phyloP scores from a whole-genome alignment of 2,797 vertebrate species.

The Alfaro cultratus region DNA sequence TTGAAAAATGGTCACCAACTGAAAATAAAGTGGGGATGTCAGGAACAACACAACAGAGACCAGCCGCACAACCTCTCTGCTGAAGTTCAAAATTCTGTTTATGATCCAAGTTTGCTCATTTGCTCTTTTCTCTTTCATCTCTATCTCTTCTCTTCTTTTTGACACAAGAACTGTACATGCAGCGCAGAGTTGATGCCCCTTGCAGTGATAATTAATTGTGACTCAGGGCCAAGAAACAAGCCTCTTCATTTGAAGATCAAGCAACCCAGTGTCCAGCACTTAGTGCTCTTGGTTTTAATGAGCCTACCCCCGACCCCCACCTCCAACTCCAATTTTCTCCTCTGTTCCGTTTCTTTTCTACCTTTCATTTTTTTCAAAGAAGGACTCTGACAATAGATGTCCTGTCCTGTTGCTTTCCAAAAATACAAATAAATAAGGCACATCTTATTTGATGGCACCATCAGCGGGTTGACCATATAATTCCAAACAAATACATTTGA shows the following conservation, averaged over 20 bases:
- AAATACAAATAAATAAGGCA: conserved; percentile 12
- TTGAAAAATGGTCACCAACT: conserved; percentile 4
- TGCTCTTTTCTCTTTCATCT: conserved; percentile 32
- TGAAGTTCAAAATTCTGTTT: conserved; percentile 39
- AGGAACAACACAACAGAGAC: conserved; percentile 24
- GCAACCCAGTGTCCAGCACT: conserved; percentile 52
- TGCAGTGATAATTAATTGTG: conserved; percentile 62
- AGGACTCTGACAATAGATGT: conserved; percentile 26
- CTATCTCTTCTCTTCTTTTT: conserved; percentile 14
- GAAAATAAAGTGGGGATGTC: conserved; percentile 21
- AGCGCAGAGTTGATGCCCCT: conserved; percentile 41
- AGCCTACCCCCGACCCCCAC: conserved; percentile 25
- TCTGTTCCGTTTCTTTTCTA: conserved; percentile 22
- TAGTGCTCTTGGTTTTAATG: conserved; percentile 62
- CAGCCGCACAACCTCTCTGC: conserved; percentile 16
- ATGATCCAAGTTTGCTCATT: conserved; percentile 22
- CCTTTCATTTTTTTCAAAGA: conserved; percentile 13
- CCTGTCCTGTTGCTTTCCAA: conserved; percentile 25
- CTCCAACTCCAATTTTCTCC: conserved; percentile 36
- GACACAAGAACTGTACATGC: conserved; percentile 25
- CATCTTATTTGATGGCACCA: conserved; percentile 30
- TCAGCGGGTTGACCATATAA: conserved; percentile 18
- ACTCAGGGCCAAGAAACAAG: conserved; percentile 63
- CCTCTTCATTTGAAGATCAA: conserved; percentile 52
- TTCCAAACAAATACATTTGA: conserved; percentile 14